Evolutionary conservation across 2,113 vertebrate genomes (phyloP), one percentile per base, ranked within the genome.

Genomic region (Paralichthys olivaceus): DNA sequence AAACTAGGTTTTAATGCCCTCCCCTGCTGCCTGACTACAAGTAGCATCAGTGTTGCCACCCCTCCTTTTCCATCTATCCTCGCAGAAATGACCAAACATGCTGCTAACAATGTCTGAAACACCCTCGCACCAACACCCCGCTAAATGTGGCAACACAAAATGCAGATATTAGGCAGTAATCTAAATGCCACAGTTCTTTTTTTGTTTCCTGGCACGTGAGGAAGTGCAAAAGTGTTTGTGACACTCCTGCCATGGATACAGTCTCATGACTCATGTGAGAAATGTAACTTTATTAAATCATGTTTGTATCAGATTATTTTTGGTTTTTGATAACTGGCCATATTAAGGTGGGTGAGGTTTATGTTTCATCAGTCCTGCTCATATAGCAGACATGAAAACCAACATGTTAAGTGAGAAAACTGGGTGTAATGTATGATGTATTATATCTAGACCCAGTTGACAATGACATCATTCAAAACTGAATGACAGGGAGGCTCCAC

Each of bases 1-100:
- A 92, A 92, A 91, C 90, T 90, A 90, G 90, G 73, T 84, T 90
- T 92, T 93, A 94, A 93, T 92, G 89, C 83, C 91, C 90, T 91
- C 90, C 91, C 91, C 92, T 90, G 92, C 92, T 93, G 91, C 90
- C 87, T 54, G 75, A 89, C 89, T 91, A 90, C 91, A 90, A 88
- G 90, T 87, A 87, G 81, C 83, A 85, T 85, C 87, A 71, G 76
- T 83, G 86, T 84, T 88, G 84, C 81, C 69, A 76, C 83, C 83
- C 84, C 81, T 87, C 84, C 87, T 79, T 25, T 43, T 53, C 79
- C 81, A 83, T 91, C 85, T 75, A 83, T 85, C 79, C 81, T 82
- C 11, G 34, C 67, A 73, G 82, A 86, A 90, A 90, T 91, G 89
- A 91, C 91, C 89, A 86, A 84, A 82, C 49, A 65, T 45, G 61